These are phyloP conservation scores for Epistrophella euchroma DNA, from an alignment of 2,888 invertebrate genomes.

Conservation along the genomic window DNA sequence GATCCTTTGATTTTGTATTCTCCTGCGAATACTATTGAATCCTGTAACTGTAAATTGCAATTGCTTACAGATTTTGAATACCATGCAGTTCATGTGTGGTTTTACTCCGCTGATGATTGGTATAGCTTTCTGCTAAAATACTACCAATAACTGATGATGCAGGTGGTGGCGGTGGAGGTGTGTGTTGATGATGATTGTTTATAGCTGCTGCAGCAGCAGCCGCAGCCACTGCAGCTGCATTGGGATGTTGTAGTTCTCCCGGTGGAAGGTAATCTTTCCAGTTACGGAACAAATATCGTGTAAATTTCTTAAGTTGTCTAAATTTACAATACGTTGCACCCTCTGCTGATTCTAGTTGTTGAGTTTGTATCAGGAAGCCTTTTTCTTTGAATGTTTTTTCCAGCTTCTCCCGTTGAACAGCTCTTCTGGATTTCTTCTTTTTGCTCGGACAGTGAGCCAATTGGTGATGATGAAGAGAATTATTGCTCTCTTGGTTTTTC, in stretches of 20 bases:
- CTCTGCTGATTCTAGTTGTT: constrained; percentile 95
- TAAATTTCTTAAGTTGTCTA: constrained; percentile 94
- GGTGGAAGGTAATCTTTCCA: constrained; percentile 97
- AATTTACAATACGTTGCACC: constrained; percentile 98
- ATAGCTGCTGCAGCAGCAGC: constrained; percentile 78
- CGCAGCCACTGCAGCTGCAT: constrained; percentile 76
- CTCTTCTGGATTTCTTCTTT: constrained; percentile 91
- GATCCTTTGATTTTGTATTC: background rate
- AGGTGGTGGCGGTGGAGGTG: constrained; percentile 65
- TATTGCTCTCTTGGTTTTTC: constrained; percentile 44
- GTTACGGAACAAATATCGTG: constrained; percentile 94
- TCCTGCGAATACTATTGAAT: background rate
- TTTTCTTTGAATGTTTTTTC: constrained; percentile 97
- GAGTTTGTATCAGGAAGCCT: constrained; percentile 96
- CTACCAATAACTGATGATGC: constrained; percentile 71
- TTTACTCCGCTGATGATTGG: constrained; percentile 66
- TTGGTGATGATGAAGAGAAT: constrained; percentile 69
- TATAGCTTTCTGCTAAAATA: constrained; percentile 67
- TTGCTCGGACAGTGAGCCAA: constrained; percentile 74
- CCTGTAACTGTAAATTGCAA: background rate
- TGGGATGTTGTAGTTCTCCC: constrained; percentile 84
- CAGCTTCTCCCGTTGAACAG: constrained; percentile 93
- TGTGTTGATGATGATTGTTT: constrained; percentile 55
- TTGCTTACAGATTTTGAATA: constrained; percentile 58
- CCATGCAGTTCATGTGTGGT: constrained; percentile 52